These are phyloP conservation scores for Phocides pigmalion DNA, from an alignment of 1,140 invertebrate species.

Conservation along the genomic window DNA sequence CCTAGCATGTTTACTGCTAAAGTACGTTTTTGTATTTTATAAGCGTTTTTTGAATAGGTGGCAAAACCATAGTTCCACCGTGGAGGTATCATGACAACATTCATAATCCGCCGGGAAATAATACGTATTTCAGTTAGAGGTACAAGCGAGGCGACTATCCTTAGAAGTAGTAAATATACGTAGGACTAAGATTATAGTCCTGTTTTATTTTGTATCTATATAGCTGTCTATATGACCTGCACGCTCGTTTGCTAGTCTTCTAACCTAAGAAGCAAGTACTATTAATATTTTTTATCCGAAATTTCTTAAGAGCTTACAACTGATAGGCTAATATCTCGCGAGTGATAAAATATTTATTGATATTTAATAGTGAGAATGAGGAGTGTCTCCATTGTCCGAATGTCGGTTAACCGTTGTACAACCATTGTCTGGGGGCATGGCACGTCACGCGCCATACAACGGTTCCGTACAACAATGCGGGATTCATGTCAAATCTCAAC, in stretches of 20 bases:
- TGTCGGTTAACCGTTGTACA: conserved; percentile 39
- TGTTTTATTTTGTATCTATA: no score
- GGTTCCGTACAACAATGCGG: conserved; percentile 43
- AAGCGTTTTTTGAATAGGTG: not conserved
- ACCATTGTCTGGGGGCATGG: conserved; percentile 20
- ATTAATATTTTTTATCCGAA: no score
- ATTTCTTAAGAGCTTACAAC: not conserved
- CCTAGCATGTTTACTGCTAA: not conserved
- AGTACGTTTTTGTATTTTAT: not conserved
- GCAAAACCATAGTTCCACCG: no score
- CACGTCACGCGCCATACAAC: conserved; percentile 52
- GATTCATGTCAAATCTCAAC: conserved; percentile 53
- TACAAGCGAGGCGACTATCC: no score
- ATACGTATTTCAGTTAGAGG: no score
- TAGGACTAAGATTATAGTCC: no score
- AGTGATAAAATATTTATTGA: not conserved
- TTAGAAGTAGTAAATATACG: no score
- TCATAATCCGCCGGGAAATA: no score
- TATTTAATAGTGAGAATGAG: conserved; percentile 6
- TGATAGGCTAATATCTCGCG: not conserved
- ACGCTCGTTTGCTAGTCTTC: no score
- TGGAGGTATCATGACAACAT: no score
- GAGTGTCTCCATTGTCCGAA: conserved; percentile 40
- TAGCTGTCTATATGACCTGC: no score
- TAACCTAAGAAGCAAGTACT: no score